Base-by-base conservation (phyloP, 30 jellyfish, hydroid and myxozoan genomes). In the Calvadosia cruxmelitensis region DNA sequence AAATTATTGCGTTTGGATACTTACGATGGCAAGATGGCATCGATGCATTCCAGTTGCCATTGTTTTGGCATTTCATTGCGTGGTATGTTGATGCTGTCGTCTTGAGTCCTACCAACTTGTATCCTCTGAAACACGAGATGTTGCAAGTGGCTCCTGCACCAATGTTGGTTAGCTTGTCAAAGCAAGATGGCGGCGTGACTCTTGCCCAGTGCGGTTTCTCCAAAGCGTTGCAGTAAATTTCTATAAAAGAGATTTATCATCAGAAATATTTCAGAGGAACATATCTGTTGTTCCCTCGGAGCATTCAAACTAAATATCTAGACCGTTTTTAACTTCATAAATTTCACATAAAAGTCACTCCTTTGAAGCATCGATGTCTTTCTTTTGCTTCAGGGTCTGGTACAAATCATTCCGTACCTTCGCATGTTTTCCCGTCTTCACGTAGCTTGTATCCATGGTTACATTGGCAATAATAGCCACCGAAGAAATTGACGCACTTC, bases 1-100 rank as follows among this genome's bases (percentile, higher is more conserved):
- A n/a, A n/a, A n/a, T n/a, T n/a, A n/a, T n/a, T n/a, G n/a, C n/a
- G n/a, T n/a, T n/a, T n/a, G n/a, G n/a, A 42, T 5, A 68, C 97
- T 81, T 69, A 88, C 97, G 93, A 27, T 80, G 82, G 63, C 97
- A 88, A 63, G 92, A 68, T 33, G 97, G 83, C 23, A 78, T 27
- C 1, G 78, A 70, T 49, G 50, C 71, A 69, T 71, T 77, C 97
- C 97, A 88, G 2, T 89, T 81, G 34, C 97, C 97, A 27, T 77
- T 52, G 29, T 34, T 71, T 57, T 68, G 68, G 68, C 97, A 88
- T 0, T 92, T 36, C 28, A 84, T 48, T 50, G 96, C 34, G 53
- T 32, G 30, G 26, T n/a, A n/a, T n/a, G 48, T 15, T 29, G 78
- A 15, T 1, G 23, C 50, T 34, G 73, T 74, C 50, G 53, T 20